Conservation (phyloP, 2,888 invertebrate species). For the Panzeria rudis region DNA sequence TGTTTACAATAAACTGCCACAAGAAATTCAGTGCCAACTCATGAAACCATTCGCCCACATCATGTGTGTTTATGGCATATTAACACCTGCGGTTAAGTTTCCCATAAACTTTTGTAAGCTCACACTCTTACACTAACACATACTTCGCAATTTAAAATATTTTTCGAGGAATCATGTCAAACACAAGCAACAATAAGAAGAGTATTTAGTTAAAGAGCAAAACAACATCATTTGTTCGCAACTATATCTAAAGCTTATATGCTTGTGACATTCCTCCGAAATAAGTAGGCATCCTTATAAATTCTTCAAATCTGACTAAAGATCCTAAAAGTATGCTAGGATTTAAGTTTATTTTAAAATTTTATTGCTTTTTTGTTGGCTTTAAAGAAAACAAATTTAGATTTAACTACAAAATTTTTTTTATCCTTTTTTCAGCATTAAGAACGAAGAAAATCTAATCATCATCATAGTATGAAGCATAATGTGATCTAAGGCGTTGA, state of each 20-base stretch:
- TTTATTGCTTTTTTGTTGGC: neutral
- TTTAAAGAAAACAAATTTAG: neutral
- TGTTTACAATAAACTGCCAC: too few relatives aligned
- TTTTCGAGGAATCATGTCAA: constrained; percentile 49
- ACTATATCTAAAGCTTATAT: neutral
- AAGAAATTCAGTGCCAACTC: too few relatives aligned
- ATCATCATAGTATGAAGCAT: constrained; percentile 51
- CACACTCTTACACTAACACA: neutral
- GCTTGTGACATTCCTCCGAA: neutral
- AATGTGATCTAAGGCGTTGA: constrained; percentile 75
- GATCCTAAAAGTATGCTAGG: constrained; percentile 46
- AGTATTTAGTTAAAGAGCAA: constrained; percentile 24
- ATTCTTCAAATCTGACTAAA: neutral
- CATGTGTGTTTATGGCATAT: constrained; percentile 77
- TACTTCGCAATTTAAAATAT: neutral
- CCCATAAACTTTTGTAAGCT: constrained; percentile 9
- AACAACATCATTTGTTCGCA: constrained; percentile 5
- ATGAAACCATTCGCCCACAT: neutral
- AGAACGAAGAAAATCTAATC: constrained; percentile 37
- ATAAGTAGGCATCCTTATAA: neutral
- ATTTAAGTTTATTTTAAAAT: constrained; percentile 15
- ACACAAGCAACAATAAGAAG: constrained; percentile 50
- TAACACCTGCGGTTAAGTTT: constrained; percentile 76
- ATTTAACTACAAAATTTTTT: neutral
- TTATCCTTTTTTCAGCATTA: neutral